Conservation (phyloP, 35 echinoderm and acorn worm species). For the Stichopus chloronotus region DNA sequence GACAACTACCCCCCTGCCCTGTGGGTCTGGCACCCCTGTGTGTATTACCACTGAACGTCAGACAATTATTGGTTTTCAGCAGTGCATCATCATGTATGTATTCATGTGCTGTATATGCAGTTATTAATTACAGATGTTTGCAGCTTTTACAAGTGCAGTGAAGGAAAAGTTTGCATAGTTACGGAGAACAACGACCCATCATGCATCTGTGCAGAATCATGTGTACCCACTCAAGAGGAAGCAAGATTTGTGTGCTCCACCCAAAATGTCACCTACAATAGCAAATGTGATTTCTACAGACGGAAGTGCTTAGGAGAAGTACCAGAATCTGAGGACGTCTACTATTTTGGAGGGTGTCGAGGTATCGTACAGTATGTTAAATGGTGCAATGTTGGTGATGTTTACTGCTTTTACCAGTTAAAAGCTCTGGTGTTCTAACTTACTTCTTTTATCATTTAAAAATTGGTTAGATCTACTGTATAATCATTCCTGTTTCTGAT, state of each 20-base stretch:
- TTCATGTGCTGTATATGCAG: too few species aligned
- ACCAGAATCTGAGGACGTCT: constrained; percentile 1
- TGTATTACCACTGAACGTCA: not conserved
- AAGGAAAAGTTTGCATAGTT: constrained; percentile 48
- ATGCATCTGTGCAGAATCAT: constrained; percentile 40
- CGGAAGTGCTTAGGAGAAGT: constrained; percentile 32
- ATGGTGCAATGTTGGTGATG: too few species aligned
- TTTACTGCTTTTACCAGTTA: too few species aligned
- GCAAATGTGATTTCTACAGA: constrained; percentile 65
- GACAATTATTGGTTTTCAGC: not conserved
- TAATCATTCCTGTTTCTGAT: not conserved
- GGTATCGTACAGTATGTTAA: not conserved
- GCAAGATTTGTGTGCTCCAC: constrained; percentile 19
- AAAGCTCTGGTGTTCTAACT: too few species aligned
- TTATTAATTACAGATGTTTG: constrained; percentile 28
- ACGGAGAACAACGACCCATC: constrained; percentile 29
- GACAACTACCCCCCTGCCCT: too few species aligned
- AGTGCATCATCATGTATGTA: not conserved
- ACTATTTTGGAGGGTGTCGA: constrained; percentile 52
- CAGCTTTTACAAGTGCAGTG: constrained; percentile 52
- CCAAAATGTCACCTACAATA: constrained; percentile 35
- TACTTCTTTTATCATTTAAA: too few species aligned
- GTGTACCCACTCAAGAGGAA: not conserved
- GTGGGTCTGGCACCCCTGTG: not conserved
- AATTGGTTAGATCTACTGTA: too few species aligned